phyloP scores from a whole-genome alignment of 2,888 invertebrate genomes.

The Chesias legatella region DNA sequence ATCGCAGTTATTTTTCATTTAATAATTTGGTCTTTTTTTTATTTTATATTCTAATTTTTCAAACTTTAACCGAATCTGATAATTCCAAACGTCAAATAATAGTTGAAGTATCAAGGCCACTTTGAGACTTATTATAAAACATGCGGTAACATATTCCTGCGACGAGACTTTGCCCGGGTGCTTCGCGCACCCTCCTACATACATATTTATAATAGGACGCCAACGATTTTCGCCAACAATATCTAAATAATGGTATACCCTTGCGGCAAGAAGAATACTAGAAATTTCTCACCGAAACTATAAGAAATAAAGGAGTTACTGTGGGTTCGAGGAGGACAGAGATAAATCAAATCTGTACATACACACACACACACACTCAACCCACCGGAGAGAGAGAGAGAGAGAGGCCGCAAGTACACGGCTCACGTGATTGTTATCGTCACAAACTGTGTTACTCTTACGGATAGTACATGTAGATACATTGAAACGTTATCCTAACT shows the following conservation, averaged over 20 bases:
- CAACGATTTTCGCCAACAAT: constrained; percentile 69
- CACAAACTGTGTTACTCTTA: constrained; percentile 43
- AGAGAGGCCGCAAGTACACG: constrained; percentile 10
- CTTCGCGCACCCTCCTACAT: constrained; percentile 38
- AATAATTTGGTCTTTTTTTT: constrained; percentile 72
- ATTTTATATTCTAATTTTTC: constrained; percentile 74
- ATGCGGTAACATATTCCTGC: constrained; percentile 60
- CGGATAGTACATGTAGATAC: constrained; percentile 58
- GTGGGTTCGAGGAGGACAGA: constrained; percentile 51
- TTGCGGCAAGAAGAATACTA: constrained; percentile 72
- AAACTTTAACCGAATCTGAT: constrained; percentile 74
- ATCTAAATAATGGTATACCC: constrained; percentile 74
- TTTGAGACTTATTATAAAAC: constrained; percentile 75
- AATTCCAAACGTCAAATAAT: constrained; percentile 73
- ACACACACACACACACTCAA: too few species aligned
- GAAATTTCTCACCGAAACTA: constrained; percentile 68
- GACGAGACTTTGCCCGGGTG: constrained; percentile 55
- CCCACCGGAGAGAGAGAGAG: constrained; percentile 14
- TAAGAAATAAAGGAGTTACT: constrained; percentile 53
- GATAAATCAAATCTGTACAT: constrained; percentile 75
- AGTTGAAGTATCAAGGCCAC: constrained; percentile 79
- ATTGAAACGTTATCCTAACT: constrained; percentile 69
- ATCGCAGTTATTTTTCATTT: constrained; percentile 66
- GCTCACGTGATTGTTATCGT: constrained; percentile 32
- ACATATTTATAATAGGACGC: constrained; percentile 50